These are phyloP conservation scores for Scyliorhinus canicula DNA, from an alignment of 2,797 vertebrate genomes.

Conservation along the genomic window DNA sequence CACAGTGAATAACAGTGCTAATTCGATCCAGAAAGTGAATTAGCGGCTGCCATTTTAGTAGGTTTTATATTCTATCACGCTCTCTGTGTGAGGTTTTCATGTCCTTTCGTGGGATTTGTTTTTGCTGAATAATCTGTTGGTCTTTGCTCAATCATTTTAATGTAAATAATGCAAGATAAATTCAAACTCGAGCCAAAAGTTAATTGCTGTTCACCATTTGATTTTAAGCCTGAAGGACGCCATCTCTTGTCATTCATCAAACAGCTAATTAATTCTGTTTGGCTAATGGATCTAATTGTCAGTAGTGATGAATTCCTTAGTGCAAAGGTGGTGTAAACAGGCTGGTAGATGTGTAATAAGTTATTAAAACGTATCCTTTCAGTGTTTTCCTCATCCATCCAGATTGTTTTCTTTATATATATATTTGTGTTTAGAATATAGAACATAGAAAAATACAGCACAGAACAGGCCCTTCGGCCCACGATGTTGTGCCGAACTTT, in stretches of 20 bases:
- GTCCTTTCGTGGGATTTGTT: not conserved
- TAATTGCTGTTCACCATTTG: constrained; percentile 13
- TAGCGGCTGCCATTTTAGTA: not conserved
- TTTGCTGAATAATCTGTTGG: constrained; percentile 9
- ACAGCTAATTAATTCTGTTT: constrained; percentile 32
- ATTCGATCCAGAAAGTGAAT: constrained; percentile 15
- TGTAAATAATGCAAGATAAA: constrained; percentile 33
- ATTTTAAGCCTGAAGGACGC: constrained; percentile 33
- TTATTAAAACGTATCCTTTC: not conserved
- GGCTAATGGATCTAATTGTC: constrained; percentile 23
- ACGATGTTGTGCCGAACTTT: no score
- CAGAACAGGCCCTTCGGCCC: no score
- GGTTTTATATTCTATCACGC: constrained; percentile 6
- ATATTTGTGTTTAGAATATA: not conserved
- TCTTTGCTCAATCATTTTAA: constrained; percentile 14
- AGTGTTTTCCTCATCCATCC: constrained; percentile 8
- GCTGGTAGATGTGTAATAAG: not conserved
- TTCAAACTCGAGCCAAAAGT: constrained; percentile 3
- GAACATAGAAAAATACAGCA: no score
- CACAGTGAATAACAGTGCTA: not conserved
- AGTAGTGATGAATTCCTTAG: constrained; percentile 18
- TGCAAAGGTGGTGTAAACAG: not conserved
- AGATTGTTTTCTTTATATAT: not conserved
- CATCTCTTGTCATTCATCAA: constrained; percentile 30
- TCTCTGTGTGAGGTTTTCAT: not conserved